These are phyloP conservation scores for Schrankia costaestrigalis DNA, from an alignment of 2,888 invertebrate species.

Conservation along the genomic window DNA sequence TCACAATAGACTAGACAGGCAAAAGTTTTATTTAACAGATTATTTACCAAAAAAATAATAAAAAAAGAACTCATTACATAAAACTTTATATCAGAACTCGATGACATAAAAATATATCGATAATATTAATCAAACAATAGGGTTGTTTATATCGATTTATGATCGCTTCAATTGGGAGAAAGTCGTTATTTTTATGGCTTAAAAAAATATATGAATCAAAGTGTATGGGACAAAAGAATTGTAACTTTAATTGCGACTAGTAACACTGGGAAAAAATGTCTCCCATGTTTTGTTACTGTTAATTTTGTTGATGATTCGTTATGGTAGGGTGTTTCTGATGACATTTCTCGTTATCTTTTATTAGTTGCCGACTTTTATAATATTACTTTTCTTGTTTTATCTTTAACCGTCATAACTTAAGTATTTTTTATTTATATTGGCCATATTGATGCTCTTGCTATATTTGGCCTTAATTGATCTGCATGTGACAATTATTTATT, in stretches of 20 bases:
- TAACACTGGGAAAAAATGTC: conserved; percentile 41
- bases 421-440: too few species aligned
- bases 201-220: conserved; percentile 69
- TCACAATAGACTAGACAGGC: too few species aligned
- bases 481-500: too few species aligned
- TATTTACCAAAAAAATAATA: conserved; percentile 2
- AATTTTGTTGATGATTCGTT: conserved; percentile 58
- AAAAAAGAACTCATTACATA: conserved; percentile 16
- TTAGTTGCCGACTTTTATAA: conserved; percentile 13
- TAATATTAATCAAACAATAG: conserved; percentile 47
- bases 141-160: conserved; percentile 56
- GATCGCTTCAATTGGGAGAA: conserved; percentile 61
- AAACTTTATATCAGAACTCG: conserved; percentile 17
- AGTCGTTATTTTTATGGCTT: conserved; percentile 75
- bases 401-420: too few species aligned
- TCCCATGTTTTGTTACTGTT: conserved; percentile 50
- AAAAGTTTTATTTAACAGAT: too few species aligned
- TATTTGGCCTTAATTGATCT: too few species aligned
- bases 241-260: conserved; percentile 63
- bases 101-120: conserved; percentile 23
- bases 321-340: conserved; percentile 47
- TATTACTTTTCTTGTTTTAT: too few species aligned
- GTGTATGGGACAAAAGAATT: conserved; percentile 64
- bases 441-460: too few species aligned
- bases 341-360: conserved; percentile 36